Conservation (phyloP, 2,888 invertebrate species). For the Campoplex nolae region DNA sequence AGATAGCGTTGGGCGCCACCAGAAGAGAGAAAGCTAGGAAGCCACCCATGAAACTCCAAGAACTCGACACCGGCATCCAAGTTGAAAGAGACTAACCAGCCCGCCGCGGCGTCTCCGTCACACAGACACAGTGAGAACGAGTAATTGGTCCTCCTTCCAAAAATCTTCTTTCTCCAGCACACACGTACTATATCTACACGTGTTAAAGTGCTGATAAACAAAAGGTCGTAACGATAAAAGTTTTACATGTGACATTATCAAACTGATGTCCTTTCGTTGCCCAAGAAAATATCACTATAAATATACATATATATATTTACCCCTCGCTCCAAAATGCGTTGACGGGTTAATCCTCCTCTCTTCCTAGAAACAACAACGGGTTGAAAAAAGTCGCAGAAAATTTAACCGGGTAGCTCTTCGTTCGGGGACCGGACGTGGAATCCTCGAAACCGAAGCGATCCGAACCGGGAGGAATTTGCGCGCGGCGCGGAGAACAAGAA, state of each 20-base stretch:
- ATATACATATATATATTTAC: background rate
- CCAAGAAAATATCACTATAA: background rate
- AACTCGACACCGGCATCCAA: constrained; percentile 73
- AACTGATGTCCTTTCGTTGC: background rate
- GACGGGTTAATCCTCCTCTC: constrained; percentile 83
- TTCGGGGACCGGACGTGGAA: constrained; percentile 58
- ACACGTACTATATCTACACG: constrained; percentile 9
- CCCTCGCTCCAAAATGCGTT: constrained; percentile 77
- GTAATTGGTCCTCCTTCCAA: constrained; percentile 62
- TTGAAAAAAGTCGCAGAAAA: constrained; percentile 61
- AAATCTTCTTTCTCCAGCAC: constrained; percentile 38
- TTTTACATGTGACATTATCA: background rate
- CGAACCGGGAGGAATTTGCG: constrained; percentile 53
- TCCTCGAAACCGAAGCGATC: constrained; percentile 50
- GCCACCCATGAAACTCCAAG: constrained; percentile 73
- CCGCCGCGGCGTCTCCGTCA: constrained; percentile 53
- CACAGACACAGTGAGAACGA: constrained; percentile 55
- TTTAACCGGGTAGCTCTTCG: constrained; percentile 14
- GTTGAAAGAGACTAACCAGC: constrained; percentile 32
- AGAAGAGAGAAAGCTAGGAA: constrained; percentile 40
- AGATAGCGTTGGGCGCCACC: constrained; percentile 68
- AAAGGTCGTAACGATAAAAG: constrained; percentile 24
- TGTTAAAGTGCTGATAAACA: constrained; percentile 4
- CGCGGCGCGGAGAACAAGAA: constrained; percentile 25
- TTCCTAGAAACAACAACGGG: constrained; percentile 78